phyloP scores from a whole-genome alignment of 1,140 invertebrate species.

The Triops longicaudatus region DNA sequence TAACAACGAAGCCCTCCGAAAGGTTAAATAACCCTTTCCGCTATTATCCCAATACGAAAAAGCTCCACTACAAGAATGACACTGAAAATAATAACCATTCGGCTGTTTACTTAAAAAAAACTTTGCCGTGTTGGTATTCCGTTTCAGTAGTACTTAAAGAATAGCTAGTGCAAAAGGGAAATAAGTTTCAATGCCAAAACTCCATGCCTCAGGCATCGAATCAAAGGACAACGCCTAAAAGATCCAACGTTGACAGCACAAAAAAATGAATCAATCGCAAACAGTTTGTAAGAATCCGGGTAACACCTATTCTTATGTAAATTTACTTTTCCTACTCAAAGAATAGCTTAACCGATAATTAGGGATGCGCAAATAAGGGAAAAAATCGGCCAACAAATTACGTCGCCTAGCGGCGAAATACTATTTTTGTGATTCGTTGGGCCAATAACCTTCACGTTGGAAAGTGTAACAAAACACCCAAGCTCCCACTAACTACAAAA shows the following conservation, averaged over 20 bases:
- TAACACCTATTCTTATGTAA: neutral
- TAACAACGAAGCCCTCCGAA: neutral
- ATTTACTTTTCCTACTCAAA: neutral
- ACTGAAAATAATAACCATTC: neutral
- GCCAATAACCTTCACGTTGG: neutral
- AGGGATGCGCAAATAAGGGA: neutral
- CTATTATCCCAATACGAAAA: neutral
- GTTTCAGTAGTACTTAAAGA: neutral
- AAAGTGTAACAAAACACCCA: neutral
- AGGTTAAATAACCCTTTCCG: neutral
- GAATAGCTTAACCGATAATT: neutral
- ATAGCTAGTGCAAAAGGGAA: neutral
- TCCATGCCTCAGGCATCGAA: neutral
- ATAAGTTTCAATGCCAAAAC: slow-evolving; percentile 8
- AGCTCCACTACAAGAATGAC: neutral
- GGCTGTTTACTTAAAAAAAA: neutral
- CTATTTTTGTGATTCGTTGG: neutral
- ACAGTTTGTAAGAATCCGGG: neutral
- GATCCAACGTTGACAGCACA: neutral
- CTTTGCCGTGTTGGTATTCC: neutral
- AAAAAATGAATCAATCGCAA: neutral
- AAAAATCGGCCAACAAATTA: neutral
- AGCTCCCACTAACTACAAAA: neutral
- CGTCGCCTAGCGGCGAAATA: neutral
- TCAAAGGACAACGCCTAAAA: neutral